A percentile compares a stretch with the other conserved stretches of the same genome.
Evolutionary conservation across 2,797 vertebrate genomes (phyloP).

Genomic region (Naso thynnoides): DNA sequence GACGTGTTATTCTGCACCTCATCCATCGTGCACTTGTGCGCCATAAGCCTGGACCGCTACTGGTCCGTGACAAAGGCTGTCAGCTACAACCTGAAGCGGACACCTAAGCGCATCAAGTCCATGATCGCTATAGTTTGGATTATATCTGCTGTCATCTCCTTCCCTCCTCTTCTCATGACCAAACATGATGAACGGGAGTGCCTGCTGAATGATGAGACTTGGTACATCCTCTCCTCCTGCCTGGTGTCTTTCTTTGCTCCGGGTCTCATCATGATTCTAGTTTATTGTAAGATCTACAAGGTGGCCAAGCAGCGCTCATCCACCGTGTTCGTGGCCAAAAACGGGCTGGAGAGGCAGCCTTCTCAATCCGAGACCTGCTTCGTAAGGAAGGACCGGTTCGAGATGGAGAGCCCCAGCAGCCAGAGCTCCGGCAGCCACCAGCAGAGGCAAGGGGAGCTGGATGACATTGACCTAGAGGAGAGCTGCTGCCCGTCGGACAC

Average conservation of each 20-base stretch:
- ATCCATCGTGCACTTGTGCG: slow-evolving; percentile 93
- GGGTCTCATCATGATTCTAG: slow-evolving; percentile 91
- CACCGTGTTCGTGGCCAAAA: slow-evolving; percentile 85
- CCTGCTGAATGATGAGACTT: slow-evolving; percentile 91
- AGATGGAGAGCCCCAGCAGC: slow-evolving; percentile 84
- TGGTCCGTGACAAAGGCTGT: slow-evolving; percentile 93
- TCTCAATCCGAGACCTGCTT: slow-evolving; percentile 87
- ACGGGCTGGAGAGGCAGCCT: slow-evolving; percentile 82
- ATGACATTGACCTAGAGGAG: slow-evolving; percentile 89
- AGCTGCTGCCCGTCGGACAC: slow-evolving; percentile 82
- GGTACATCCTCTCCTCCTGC: slow-evolving; percentile 93
- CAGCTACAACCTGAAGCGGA: slow-evolving; percentile 91
- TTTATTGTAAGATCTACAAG: slow-evolving; percentile 93
- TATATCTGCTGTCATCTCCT: slow-evolving; percentile 89
- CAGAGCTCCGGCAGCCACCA: slow-evolving; percentile 82
- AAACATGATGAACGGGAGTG: slow-evolving; percentile 84
- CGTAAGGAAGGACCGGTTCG: slow-evolving; percentile 81
- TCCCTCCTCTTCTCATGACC: slow-evolving; percentile 90
- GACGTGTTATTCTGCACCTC: slow-evolving; percentile 94
- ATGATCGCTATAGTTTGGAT: slow-evolving; percentile 91
- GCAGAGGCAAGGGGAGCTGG: slow-evolving; percentile 83
- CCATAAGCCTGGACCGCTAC: slow-evolving; percentile 94
- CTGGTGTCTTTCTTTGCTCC: slow-evolving; percentile 92
- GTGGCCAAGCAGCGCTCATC: slow-evolving; percentile 88
- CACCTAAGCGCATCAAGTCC: slow-evolving; percentile 87